Evolutionary conservation across 2,113 vertebrate genomes (phyloP).

Genomic region (Anser brachyrhynchus): DNA sequence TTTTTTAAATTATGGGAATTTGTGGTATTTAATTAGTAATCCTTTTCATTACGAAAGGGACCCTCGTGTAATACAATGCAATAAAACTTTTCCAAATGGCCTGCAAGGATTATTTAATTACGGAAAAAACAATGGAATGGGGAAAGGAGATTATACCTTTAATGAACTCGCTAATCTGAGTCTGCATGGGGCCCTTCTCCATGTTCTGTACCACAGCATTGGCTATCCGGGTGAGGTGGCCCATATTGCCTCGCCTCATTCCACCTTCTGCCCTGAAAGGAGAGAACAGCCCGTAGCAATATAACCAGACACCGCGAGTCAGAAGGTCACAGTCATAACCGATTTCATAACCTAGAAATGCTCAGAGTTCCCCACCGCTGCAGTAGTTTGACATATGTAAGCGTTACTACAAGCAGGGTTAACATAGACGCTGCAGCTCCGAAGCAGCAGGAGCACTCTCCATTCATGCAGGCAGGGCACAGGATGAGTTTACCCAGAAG

Average conservation of each 20-base stretch:
- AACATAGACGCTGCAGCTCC: neutral
- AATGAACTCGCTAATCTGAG: slow-evolving; percentile 87
- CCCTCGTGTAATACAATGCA: neutral
- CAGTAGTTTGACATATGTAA: rapidly evolving
- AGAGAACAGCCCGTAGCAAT: neutral
- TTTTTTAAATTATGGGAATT: neutral
- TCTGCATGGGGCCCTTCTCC: slow-evolving; percentile 90
- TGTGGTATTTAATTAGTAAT: neutral
- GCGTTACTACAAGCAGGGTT: rapidly evolving
- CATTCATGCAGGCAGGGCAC: neutral
- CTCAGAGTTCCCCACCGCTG: too few relatives aligned
- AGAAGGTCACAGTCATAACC: too few relatives aligned
- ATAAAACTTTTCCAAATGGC: neutral
- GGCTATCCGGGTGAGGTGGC: slow-evolving; percentile 94
- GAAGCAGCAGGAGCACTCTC: neutral
- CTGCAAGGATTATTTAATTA: neutral
- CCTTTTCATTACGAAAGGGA: neutral
- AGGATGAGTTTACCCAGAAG: rapidly evolving
- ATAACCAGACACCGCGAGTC: rapidly evolving
- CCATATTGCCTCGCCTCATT: slow-evolving; percentile 94
- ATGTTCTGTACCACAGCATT: slow-evolving; percentile 93
- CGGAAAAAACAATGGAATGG: neutral
- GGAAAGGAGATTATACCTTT: slow-evolving; percentile 79
- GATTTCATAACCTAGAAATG: rapidly evolving
- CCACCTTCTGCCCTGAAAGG: slow-evolving; percentile 87